A percentile compares a stretch with the other conserved stretches of the same genome.
Evolutionary conservation across 2,797 vertebrate genomes (phyloP).

Genomic region (Dicrostonyx torquatus): DNA sequence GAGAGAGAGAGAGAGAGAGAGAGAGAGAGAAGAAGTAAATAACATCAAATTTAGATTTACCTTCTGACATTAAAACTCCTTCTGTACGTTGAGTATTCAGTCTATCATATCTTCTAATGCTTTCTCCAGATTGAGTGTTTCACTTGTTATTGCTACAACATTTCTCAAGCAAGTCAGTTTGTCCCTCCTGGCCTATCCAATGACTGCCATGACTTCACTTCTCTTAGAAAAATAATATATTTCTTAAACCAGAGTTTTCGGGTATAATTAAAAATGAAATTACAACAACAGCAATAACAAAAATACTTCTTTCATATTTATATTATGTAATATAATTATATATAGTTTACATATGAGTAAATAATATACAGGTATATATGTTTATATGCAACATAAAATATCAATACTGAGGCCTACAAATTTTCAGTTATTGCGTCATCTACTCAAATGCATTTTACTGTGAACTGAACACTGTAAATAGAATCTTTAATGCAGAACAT

Average conservation of each 20-base stretch:
- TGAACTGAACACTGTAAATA: background rate
- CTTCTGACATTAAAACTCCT: background rate
- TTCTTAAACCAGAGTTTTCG: background rate
- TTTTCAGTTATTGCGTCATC: background rate
- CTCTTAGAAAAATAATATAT: background rate
- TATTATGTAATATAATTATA: no score
- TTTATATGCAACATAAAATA: background rate
- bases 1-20: no score
- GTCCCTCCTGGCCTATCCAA: background rate
- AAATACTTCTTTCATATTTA: no score
- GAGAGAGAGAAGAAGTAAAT: background rate
- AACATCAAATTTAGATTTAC: background rate
- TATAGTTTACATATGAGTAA: no score
- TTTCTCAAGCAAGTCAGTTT: background rate
- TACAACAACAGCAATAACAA: background rate
- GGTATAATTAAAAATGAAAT: background rate
- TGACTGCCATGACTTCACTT: background rate
- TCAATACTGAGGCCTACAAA: background rate
- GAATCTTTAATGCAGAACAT: background rate
- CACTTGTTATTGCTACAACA: background rate
- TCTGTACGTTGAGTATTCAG: background rate
- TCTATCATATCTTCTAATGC: background rate
- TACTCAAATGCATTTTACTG: background rate
- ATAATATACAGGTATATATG: background rate
- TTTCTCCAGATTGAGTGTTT: background rate